Evolutionary conservation across 2,797 vertebrate genomes (phyloP).

Genomic region (Squalus acanthias): DNA sequence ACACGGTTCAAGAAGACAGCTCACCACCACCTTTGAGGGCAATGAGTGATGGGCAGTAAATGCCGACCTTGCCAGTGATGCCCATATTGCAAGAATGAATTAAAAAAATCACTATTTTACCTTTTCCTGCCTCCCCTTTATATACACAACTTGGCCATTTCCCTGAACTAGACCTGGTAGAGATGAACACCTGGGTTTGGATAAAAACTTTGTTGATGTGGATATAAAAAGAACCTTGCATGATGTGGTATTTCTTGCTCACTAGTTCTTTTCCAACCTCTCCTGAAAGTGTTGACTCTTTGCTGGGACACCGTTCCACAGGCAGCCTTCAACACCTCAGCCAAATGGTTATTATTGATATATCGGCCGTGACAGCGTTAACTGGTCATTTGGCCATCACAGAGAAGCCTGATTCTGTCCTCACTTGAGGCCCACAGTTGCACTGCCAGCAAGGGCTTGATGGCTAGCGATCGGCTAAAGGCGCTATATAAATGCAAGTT

Average conservation of each 20-base stretch:
- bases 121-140: too few relatives aligned
- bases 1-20: background rate
- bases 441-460: background rate
- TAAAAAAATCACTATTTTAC: too few relatives aligned
- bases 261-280: background rate
- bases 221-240: background rate
- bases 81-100: too few relatives aligned
- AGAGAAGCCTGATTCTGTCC: background rate
- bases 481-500: background rate
- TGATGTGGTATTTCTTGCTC: background rate
- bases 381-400: background rate
- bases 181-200: too few relatives aligned
- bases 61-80: too few relatives aligned
- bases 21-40: background rate
- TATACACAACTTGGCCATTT: too few relatives aligned
- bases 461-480: background rate
- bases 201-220: too few relatives aligned
- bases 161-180: too few relatives aligned
- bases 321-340: background rate
- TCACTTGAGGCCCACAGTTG: background rate
- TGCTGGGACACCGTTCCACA: background rate
- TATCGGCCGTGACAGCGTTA: background rate
- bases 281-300: background rate
- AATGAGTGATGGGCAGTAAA: too few relatives aligned
- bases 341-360: background rate